A percentile compares a stretch with the other conserved stretches of the same genome.
Evolutionary conservation across 2,888 invertebrate genomes (phyloP).

Genomic region (Pelosia muscerda): DNA sequence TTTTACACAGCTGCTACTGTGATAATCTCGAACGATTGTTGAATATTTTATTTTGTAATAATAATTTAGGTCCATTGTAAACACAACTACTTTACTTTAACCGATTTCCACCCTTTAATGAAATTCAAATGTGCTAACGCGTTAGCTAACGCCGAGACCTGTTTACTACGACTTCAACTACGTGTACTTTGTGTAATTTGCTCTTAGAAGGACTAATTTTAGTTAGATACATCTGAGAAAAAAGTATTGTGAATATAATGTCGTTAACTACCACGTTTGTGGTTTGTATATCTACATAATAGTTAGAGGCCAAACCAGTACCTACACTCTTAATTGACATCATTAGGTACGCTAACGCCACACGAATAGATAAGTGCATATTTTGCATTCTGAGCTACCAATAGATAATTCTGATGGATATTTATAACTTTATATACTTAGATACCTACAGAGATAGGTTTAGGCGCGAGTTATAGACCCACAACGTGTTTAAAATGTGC

Average conservation of each 20-base stretch:
- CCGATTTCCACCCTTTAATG: background rate
- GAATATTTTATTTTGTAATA: slow-evolving; percentile 34
- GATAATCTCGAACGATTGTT: slow-evolving; percentile 35
- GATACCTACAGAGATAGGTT: no score
- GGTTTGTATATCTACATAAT: background rate
- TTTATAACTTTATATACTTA: background rate
- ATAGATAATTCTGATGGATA: background rate
- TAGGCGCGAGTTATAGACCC: no score
- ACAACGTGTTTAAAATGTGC: no score
- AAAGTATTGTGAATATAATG: background rate
- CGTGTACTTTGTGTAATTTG: background rate
- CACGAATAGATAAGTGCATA: no score
- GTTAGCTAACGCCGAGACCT: no score
- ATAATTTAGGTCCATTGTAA: background rate
- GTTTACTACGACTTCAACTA: no score
- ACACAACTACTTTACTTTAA: background rate
- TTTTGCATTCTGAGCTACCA: background rate
- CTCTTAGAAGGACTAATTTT: background rate
- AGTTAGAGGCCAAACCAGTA: background rate
- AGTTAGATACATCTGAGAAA: background rate
- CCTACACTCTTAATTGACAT: no score
- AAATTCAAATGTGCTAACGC: background rate
- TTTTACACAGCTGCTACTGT: background rate
- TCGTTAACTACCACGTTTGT: background rate
- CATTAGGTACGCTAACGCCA: no score